Conservation (phyloP, 2,797 vertebrate species). For the Tolypeutes matacus region DNA sequence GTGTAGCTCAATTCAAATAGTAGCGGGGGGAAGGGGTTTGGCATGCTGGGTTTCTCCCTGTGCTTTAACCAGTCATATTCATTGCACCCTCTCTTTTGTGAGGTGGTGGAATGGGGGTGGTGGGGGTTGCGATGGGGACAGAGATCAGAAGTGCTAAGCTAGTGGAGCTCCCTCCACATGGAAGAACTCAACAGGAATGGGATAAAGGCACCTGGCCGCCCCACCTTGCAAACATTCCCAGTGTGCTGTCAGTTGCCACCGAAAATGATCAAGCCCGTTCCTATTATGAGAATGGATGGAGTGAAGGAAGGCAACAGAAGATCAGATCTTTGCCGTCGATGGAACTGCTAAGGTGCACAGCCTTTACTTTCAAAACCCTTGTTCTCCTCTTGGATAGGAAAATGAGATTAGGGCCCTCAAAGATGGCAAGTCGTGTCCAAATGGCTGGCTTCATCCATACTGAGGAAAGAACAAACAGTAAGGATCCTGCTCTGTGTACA, state of each 20-base stretch:
- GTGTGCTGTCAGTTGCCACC: background rate
- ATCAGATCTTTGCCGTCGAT: background rate
- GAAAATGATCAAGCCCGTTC: too few species aligned
- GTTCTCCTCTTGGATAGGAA: background rate
- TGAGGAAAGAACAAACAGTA: background rate
- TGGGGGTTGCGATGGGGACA: too few species aligned
- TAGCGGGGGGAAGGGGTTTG: too few species aligned
- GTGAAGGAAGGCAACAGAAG: background rate
- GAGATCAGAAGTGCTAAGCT: background rate
- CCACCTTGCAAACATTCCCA: too few species aligned
- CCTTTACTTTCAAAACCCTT: background rate
- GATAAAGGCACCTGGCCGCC: rapidly evolving
- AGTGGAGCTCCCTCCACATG: background rate
- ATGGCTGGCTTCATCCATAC: background rate
- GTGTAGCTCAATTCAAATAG: background rate
- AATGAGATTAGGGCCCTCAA: background rate
- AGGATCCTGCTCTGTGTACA: background rate
- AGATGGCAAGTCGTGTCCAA: background rate
- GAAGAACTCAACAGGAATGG: background rate
- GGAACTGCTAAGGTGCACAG: background rate
- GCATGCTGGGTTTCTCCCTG: background rate
- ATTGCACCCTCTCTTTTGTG: too few species aligned
- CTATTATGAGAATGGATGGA: background rate
- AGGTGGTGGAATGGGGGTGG: background rate
- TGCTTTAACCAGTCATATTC: background rate